Base-by-base conservation (phyloP, 2,113 vertebrate species). In the Heterotis niloticus region DNA sequence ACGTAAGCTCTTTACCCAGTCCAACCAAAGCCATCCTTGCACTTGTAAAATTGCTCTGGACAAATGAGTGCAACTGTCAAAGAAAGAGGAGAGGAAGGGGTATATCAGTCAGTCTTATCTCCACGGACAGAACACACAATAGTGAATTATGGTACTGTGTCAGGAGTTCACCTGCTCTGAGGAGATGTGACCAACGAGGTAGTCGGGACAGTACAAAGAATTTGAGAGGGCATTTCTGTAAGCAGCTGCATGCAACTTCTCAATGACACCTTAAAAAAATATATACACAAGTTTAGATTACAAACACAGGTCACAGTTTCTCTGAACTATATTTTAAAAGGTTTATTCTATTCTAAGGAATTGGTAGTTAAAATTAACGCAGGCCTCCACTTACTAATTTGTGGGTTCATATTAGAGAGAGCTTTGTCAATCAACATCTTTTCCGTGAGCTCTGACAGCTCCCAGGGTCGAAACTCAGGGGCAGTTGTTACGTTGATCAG, bases 401-500 rank as follows among this genome's bases (percentile, higher is more conserved):
- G 95, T 60, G 92, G 81, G 69, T 84, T 96, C 84, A 95, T 93
- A 83, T 88, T 89, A 66, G 96, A 96, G 10, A 92, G 65, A 23
- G 90, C 89, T 82, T 94, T 98, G 89, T 99, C 98, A 81, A 92
- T 0, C 83, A 88, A 93, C 2, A 99, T 65, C 69, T 84, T 88
- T 44, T 93, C 71, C 11, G 91, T 91, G 81, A 97, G 91, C 0
- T 91, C 94, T 57, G 91, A 84, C 67, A 99, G 94, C 86, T 99
- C 98, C 98, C 98, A 99, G 0, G 83, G 84, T 23, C 97, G 92
- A 81, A 99, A 99, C 86, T 99, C 98, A 1, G 93, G 94, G 7
- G 97, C 95, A 16, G 96, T 96, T 26, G 97, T 96, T 82, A 99
- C 96, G 16, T 99, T 99, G 83, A 99, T 97, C 83, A 99, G 91